Conservation (phyloP, 2,888 invertebrate genomes). For the Allacma fusca region DNA sequence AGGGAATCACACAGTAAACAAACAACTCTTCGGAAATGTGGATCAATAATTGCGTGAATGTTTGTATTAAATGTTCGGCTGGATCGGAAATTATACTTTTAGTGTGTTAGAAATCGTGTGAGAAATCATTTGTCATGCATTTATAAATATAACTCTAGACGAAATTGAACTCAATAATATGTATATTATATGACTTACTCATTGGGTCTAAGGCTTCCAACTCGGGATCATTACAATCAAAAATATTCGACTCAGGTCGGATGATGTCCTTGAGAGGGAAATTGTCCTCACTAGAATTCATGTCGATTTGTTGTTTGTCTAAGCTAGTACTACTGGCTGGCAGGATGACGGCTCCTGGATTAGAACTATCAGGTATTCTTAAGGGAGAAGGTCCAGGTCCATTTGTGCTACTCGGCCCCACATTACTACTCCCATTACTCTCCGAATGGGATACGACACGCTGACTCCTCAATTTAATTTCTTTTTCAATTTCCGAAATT, state of each 20-base stretch:
- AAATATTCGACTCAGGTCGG: constrained; percentile 42
- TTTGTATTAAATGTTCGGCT: no score
- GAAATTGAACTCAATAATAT: no score
- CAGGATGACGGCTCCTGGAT: constrained; percentile 1
- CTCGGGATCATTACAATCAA: constrained; percentile 65
- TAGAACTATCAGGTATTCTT: constrained; percentile 17
- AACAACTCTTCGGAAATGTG: no score
- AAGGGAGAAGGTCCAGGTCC: constrained; percentile 18
- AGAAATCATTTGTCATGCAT: no score
- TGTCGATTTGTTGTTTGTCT: constrained; percentile 26
- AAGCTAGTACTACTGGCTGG: background rate
- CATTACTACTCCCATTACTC: constrained; percentile 16
- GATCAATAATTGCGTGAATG: no score
- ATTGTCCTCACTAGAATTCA: constrained; percentile 6
- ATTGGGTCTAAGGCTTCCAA: constrained; percentile 79
- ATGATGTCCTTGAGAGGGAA: constrained; percentile 17
- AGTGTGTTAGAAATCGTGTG: no score
- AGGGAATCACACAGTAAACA: no score
- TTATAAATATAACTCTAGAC: no score
- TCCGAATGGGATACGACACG: constrained; percentile 32
- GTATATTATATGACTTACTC: no score
- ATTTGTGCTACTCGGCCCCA: constrained; percentile 20
- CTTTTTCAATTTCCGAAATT: constrained; percentile 76
- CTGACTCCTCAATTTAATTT: constrained; percentile 68
- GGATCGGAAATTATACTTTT: no score